Conservation (phyloP, 2,797 vertebrate species). For the Alosa sapidissima region DNA sequence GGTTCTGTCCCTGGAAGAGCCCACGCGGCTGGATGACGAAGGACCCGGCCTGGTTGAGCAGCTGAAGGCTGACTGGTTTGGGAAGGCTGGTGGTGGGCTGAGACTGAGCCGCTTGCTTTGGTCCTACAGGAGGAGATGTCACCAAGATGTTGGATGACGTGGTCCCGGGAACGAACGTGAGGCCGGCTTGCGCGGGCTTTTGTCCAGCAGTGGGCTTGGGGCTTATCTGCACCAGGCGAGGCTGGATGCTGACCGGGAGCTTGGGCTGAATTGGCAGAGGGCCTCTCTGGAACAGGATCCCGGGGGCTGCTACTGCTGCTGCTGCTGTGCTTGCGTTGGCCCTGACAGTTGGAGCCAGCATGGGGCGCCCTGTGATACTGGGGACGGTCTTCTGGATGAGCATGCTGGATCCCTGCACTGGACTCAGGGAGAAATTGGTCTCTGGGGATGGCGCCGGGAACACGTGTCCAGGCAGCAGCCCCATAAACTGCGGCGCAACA, state of each 20-base stretch:
- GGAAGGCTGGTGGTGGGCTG: slow-evolving; percentile 55
- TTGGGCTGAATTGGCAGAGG: slow-evolving; percentile 78
- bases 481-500: slow-evolving; percentile 74
- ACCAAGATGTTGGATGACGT: slow-evolving; percentile 73
- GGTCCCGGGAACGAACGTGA: slow-evolving; percentile 71
- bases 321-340: slow-evolving; percentile 40
- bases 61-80: slow-evolving; percentile 76
- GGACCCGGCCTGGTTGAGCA: slow-evolving; percentile 78
- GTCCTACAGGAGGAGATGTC: slow-evolving; percentile 63
- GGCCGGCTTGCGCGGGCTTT: slow-evolving; percentile 63
- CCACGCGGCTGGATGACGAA: slow-evolving; percentile 79
- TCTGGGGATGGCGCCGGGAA: slow-evolving; percentile 73
- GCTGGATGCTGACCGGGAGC: slow-evolving; percentile 78
- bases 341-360: slow-evolving; percentile 65
- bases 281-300: slow-evolving; percentile 69
- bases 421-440: slow-evolving; percentile 72
- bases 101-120: slow-evolving; percentile 60
- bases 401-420: slow-evolving; percentile 72
- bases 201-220: slow-evolving; percentile 73
- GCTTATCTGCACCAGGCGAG: slow-evolving; percentile 78
- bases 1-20: slow-evolving; percentile 78
- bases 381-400: slow-evolving; percentile 74
- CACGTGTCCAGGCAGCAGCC: slow-evolving; percentile 76
- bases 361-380: slow-evolving; percentile 60
- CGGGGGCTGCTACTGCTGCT: slow-evolving; percentile 46